Base-by-base conservation (phyloP, 2,888 invertebrate species). In the Cylindroiulus punctatus region DNA sequence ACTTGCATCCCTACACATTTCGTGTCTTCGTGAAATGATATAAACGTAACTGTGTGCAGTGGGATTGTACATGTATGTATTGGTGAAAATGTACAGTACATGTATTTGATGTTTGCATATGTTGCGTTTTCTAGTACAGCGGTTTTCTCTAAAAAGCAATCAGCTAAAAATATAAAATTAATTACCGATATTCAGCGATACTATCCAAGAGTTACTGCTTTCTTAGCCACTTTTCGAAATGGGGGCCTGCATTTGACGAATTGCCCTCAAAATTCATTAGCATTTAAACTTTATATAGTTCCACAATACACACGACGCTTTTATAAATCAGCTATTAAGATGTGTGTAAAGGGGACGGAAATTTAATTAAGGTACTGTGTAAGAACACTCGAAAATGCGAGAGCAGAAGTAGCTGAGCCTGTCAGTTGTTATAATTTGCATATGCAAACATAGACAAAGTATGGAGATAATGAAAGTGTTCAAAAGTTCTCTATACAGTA, bases 281-380 rank as follows among this genome's bases (percentile, higher is more conserved):
- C 65, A 65, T 65, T 65, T 65, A 22, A 65, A 65, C 26, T 65
- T 65, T 26, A 65, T 36, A 36, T 22, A 65, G 65, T 22, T 65
- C 26, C 22, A 22, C 65, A 22, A 26, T 65, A 26, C 26, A 10
- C 65, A 65, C 65, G 65, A 65, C 26, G 65, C 65, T 65, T 65
- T 65, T 65, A 65, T 65, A 65, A 65, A 65, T 65, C 65, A 65
- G 65, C 65, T 65, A 65, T 65, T 65, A 65, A 22, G 26, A 65
- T 26, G 57, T n/a, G 57, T 65, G 65, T 65, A 22, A 17, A 65
- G 22, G 26, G 36, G 36, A 26, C 22, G 26, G 65, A 22, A 65
- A 65, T 65, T 65, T 65, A 65, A 65, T 65, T 65, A 65, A 65
- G 65, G 26, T 65, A 65, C 26, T 65, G 65, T 22, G 65, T 65